A percentile compares a stretch with the other conserved stretches of the same genome.
Evolutionary conservation across 1,140 invertebrate genomes (phyloP).

Genomic region (Pentalonia nigronervosa): DNA sequence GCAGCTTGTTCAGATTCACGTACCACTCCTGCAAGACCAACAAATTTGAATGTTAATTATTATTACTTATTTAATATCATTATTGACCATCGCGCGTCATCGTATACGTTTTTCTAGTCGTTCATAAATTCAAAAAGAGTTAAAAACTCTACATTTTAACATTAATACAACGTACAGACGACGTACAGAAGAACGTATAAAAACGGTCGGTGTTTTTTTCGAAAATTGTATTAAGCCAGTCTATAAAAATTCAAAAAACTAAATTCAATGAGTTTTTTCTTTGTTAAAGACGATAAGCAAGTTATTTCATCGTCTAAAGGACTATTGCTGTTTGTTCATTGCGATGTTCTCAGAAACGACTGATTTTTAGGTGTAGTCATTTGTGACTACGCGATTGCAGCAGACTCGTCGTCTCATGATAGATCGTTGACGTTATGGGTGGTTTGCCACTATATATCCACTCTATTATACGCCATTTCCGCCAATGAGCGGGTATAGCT

Average conservation of each 20-base stretch:
- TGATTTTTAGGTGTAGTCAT: too few species aligned
- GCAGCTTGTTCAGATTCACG: conserved; percentile 21
- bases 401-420: neutral
- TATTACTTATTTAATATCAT: neutral
- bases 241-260: too few species aligned
- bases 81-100: neutral
- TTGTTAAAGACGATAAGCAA: too few species aligned
- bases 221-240: too few species aligned
- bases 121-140: neutral
- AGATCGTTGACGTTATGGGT: neutral
- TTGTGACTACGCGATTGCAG: neutral
- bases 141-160: neutral
- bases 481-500: neutral
- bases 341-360: too few species aligned
- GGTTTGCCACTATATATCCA: neutral
- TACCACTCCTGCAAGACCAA: conserved; percentile 30
- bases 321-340: too few species aligned
- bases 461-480: neutral
- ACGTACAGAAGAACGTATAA: too few species aligned
- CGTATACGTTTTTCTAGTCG: neutral
- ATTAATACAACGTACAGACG: too few species aligned
- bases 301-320: too few species aligned
- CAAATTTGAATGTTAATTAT: neutral
- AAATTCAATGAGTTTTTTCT: too few species aligned
- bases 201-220: too few species aligned